Percentiles rank a stretch among this genome's conserved stretches.
These are phyloP conservation scores for Denticeps clupeoides DNA, from an alignment of 2,797 vertebrate genomes.

Conservation along the genomic window DNA sequence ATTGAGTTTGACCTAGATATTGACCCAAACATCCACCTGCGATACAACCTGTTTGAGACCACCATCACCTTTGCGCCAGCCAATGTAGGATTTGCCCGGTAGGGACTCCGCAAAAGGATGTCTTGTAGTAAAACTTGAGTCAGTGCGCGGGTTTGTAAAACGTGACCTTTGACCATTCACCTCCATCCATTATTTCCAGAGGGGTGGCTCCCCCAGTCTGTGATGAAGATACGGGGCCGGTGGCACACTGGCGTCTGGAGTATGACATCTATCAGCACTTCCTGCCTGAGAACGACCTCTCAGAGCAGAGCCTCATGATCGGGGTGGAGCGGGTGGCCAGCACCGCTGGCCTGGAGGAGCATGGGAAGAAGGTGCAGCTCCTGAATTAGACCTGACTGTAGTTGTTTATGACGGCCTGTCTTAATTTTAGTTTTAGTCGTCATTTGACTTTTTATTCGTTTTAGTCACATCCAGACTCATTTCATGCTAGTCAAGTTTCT, in stretches of 20 bases:
- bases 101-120: no score
- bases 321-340: constrained; percentile 63
- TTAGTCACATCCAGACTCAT: no score
- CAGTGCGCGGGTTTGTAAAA: no score
- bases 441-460: no score
- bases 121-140: no score
- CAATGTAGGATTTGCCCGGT: constrained; percentile 81
- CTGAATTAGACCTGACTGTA: no score
- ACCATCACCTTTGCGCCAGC: constrained; percentile 78
- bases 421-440: no score
- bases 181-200: constrained; percentile 39
- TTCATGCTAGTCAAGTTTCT: no score
- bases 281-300: constrained; percentile 73
- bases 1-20: constrained; percentile 71
- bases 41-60: constrained; percentile 76
- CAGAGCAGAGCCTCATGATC: constrained; percentile 57
- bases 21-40: constrained; percentile 82
- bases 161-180: not conserved
- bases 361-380: constrained; percentile 59
- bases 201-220: constrained; percentile 56
- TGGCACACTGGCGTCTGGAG: constrained; percentile 66
- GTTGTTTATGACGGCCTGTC: no score
- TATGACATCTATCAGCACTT: constrained; percentile 90
- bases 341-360: constrained; percentile 48
- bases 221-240: constrained; percentile 39